These are phyloP conservation scores for Hanleya hanleyi DNA, from an alignment of 2,888 invertebrate genomes.

Conservation along the genomic window DNA sequence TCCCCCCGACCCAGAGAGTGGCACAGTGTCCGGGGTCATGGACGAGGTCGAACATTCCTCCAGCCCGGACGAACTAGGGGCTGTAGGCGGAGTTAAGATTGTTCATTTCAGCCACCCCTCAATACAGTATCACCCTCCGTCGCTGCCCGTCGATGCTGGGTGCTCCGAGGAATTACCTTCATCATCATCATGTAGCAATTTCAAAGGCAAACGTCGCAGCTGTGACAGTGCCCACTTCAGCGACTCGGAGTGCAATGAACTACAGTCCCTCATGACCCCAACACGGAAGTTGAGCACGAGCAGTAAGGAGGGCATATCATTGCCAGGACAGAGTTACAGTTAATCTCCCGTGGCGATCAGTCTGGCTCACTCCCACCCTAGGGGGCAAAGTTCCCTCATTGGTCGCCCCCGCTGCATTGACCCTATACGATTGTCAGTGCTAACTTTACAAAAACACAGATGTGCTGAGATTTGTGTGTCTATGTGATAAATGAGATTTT, in stretches of 20 bases:
- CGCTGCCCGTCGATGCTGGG: constrained; percentile 13
- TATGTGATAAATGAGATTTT: no score
- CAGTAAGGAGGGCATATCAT: neutral
- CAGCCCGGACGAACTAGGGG: constrained; percentile 54
- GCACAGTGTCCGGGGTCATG: constrained; percentile 43
- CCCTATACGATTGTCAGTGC: neutral
- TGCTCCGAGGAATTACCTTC: constrained; percentile 10
- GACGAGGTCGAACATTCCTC: constrained; percentile 55
- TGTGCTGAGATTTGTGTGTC: no score
- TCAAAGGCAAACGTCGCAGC: neutral
- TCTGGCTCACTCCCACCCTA: neutral
- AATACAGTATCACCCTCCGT: constrained; percentile 35
- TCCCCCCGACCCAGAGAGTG: constrained; percentile 51
- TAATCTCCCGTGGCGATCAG: neutral
- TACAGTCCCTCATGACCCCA: constrained; percentile 51
- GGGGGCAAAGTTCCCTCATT: no score
- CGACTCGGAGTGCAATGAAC: constrained; percentile 55
- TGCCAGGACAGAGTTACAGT: neutral
- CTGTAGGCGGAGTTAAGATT: constrained; percentile 53
- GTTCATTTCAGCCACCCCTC: constrained; percentile 55
- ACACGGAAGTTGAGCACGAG: neutral
- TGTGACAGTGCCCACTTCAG: constrained; percentile 40
- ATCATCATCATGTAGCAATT: neutral
- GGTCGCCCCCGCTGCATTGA: no score
- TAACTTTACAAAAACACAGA: no score